Evolutionary conservation across 2,113 vertebrate species (phyloP), one percentile per base, ranked within the genome.

Genomic region (Catagonus wagneri): DNA sequence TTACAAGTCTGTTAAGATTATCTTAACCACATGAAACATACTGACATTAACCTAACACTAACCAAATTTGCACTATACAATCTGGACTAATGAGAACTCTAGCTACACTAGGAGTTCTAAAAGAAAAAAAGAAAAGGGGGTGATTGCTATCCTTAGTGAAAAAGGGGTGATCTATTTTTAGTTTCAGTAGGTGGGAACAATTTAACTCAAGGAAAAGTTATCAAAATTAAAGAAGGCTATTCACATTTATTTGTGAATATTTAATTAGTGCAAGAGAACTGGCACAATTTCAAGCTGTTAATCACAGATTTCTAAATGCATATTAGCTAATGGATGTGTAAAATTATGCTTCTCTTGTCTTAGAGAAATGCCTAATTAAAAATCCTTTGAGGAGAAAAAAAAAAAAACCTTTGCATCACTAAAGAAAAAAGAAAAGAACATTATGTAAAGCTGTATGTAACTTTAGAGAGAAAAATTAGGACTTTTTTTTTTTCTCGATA

Each of bases 351-450:
- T 96, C 85, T 65, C 78, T 97, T 97, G 83, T 85, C 91, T 97
- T 96, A 97, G 87, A 95, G 94, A 98, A 97, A 98, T 92, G 36
- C 69, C 61, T 97, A 97, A 97, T 97, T 98, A 98, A 96, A 97
- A 91, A 86, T 96, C 27, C n/a, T 93, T 94, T 52, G 90, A 91
- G 78, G n/a, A 15, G 20, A 58, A n/a, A n/a, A 44, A 8, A 44
- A 85, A 97, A 90, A 89, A 92, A 34, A 90, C 65, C 9, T 32
- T 60, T 87, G 81, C 32, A 94, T 96, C 76, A 97, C 91, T 98
- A 93, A 76, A 74, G 16, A 6, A 89, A 90, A 90, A 68, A 71
- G n/a, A 89, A 39, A 93, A 75, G 4, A 78, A 83, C 78, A 94
- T 74, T 93, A 87, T 50, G 75, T 84, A 34, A 90, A 94, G 68